These are phyloP conservation scores for Orthosia incerta DNA, from an alignment of 2,888 invertebrate species.

Conservation along the genomic window DNA sequence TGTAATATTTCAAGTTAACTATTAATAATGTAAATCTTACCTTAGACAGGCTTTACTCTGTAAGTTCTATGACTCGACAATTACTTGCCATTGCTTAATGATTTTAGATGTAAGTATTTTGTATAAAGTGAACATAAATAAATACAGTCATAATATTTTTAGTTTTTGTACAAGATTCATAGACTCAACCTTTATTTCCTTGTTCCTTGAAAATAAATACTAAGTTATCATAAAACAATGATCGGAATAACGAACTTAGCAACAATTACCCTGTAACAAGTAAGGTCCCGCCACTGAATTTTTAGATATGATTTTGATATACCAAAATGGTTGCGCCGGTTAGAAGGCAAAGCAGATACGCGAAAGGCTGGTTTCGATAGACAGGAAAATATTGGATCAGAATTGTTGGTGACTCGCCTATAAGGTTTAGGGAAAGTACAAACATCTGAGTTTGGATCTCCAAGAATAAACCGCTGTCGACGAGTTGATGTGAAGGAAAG, in stretches of 20 bases:
- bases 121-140: constrained; percentile 66
- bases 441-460: too few species aligned
- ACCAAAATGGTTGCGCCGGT: too few species aligned
- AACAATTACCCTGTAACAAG: too few species aligned
- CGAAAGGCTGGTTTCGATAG: too few species aligned
- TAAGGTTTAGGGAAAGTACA: too few species aligned
- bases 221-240: too few species aligned
- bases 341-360: too few species aligned
- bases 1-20: constrained; percentile 50
- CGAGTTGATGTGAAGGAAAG: too few species aligned
- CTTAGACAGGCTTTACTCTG: constrained; percentile 20
- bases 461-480: too few species aligned
- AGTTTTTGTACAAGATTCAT: background rate
- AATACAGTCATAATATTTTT: constrained; percentile 36
- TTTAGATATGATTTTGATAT: background rate
- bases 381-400: too few species aligned
- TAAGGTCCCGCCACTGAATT: background rate
- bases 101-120: constrained; percentile 42
- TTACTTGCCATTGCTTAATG: constrained; percentile 67
- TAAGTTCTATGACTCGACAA: constrained; percentile 54
- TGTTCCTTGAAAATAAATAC: background rate
- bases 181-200: background rate
- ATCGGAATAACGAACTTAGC: too few species aligned
- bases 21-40: constrained; percentile 59
- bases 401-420: too few species aligned